Conservation (phyloP, 1,140 invertebrate genomes). For the Panulirus ornatus region DNA sequence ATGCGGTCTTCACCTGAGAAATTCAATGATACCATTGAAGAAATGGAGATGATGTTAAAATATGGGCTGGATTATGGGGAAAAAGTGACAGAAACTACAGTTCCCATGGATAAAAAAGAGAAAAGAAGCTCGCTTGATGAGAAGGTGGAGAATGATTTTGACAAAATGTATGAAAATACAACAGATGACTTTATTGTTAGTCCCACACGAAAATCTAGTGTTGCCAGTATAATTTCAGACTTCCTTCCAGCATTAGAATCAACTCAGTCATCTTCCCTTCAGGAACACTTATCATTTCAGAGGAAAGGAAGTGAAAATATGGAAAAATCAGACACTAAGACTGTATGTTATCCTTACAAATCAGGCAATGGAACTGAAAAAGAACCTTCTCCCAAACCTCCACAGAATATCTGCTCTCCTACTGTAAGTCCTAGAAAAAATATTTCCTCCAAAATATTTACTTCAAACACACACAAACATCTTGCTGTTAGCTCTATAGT, state of each 20-base stretch:
- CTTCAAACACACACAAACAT: background rate
- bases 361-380: background rate
- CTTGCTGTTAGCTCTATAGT: background rate
- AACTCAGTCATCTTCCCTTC: background rate
- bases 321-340: background rate
- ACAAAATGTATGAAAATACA: background rate
- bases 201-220: slow-evolving; percentile 8
- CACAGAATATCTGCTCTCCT: background rate
- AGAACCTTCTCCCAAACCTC: slow-evolving; percentile 5
- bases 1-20: background rate
- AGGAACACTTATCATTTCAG: background rate
- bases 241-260: slow-evolving; percentile 32
- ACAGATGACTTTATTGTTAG: slow-evolving; percentile 20
- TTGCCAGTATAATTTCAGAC: slow-evolving; percentile 14
- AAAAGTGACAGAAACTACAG: background rate
- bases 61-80: slow-evolving; percentile 41
- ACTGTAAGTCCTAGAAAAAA: background rate
- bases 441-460: background rate
- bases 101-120: background rate
- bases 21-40: slow-evolving; percentile 53
- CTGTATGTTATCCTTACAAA: background rate
- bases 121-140: background rate
- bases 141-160: background rate
- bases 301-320: background rate
- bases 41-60: slow-evolving; percentile 50